A percentile compares a stretch with the other conserved stretches of the same genome.
Evolutionary conservation across 1,140 invertebrate genomes (phyloP).

Genomic region (Drosophila azteca): DNA sequence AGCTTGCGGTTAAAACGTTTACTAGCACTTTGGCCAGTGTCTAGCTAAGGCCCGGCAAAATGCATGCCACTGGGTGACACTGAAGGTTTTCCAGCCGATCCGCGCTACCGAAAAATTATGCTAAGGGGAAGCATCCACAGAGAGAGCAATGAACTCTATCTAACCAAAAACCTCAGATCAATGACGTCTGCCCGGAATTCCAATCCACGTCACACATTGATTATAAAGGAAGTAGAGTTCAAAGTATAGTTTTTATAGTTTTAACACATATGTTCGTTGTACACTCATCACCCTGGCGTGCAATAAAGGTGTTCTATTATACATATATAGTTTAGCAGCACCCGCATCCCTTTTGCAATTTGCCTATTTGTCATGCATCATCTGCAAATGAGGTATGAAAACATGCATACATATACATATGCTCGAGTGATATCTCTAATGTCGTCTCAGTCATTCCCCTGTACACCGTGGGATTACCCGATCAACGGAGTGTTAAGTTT

Average conservation of each 20-base stretch:
- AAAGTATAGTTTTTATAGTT: neutral
- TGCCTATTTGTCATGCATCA: slow-evolving; percentile 45
- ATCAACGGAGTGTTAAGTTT: too few species aligned
- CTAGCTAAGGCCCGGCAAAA: slow-evolving; percentile 14
- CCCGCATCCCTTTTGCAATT: slow-evolving; percentile 7
- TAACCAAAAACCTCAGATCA: slow-evolving; percentile 15
- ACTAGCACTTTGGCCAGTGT: slow-evolving; percentile 9
- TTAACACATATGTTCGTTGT: neutral
- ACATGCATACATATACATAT: too few species aligned
- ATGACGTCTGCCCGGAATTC: slow-evolving; percentile 9
- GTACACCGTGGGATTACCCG: too few species aligned
- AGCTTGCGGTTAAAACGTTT: slow-evolving; percentile 37
- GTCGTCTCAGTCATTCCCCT: too few species aligned
- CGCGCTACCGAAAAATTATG: slow-evolving; percentile 11
- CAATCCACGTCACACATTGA: slow-evolving; percentile 1
- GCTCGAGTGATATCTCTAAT: too few species aligned
- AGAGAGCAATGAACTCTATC: slow-evolving; percentile 49
- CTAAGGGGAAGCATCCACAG: slow-evolving; percentile 15
- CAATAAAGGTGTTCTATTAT: slow-evolving; percentile 22
- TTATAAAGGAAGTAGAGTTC: too few species aligned
- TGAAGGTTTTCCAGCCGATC: slow-evolving; percentile 6
- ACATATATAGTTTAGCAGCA: neutral
- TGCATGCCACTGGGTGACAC: slow-evolving; percentile 63
- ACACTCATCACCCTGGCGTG: slow-evolving; percentile 41
- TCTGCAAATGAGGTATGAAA: slow-evolving; percentile 18